These are phyloP conservation scores for Diorhabda sublineata DNA, from an alignment of 1,140 invertebrate genomes.

Conservation along the genomic window DNA sequence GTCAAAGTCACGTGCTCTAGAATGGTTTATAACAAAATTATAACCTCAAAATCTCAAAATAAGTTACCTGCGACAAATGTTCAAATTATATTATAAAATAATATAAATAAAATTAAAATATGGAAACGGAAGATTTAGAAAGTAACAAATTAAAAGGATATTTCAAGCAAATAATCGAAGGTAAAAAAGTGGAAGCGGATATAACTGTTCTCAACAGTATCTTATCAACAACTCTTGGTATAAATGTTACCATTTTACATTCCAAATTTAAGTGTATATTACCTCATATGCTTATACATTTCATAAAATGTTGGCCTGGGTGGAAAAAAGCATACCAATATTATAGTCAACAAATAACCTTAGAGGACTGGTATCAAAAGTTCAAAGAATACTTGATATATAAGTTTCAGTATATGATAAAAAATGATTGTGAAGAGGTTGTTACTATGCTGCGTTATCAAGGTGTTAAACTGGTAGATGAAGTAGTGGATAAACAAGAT, in stretches of 20 bases:
- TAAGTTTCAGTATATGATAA: slow-evolving; percentile 26
- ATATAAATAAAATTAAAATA: not conserved
- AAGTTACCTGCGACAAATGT: too few relatives aligned
- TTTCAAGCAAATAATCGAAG: slow-evolving; percentile 25
- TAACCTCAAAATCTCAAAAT: too few relatives aligned
- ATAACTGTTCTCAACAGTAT: slow-evolving; percentile 22
- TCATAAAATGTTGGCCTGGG: slow-evolving; percentile 32
- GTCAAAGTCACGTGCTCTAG: too few relatives aligned
- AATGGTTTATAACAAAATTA: too few relatives aligned
- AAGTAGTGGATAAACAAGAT: slow-evolving; percentile 11
- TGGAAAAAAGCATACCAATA: slow-evolving; percentile 29
- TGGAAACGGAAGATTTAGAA: not conserved
- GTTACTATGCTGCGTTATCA: slow-evolving; percentile 1
- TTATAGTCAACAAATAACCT: slow-evolving; percentile 23
- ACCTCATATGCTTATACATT: slow-evolving; percentile 29
- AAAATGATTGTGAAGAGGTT: slow-evolving; percentile 13
- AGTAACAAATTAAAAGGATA: slow-evolving; percentile 20
- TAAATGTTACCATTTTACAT: slow-evolving; percentile 21
- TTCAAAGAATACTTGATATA: slow-evolving; percentile 28
- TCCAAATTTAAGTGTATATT: slow-evolving; percentile 16
- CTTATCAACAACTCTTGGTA: slow-evolving; percentile 22
- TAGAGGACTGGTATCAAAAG: slow-evolving; percentile 29
- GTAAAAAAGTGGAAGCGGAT: slow-evolving; percentile 26
- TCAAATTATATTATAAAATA: too few relatives aligned
- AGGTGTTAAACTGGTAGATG: slow-evolving; percentile 9